Percentiles rank a stretch among this genome's conserved stretches.
Conservation (phyloP, 2,113 vertebrate species). For the Xiphophorus hellerii region DNA sequence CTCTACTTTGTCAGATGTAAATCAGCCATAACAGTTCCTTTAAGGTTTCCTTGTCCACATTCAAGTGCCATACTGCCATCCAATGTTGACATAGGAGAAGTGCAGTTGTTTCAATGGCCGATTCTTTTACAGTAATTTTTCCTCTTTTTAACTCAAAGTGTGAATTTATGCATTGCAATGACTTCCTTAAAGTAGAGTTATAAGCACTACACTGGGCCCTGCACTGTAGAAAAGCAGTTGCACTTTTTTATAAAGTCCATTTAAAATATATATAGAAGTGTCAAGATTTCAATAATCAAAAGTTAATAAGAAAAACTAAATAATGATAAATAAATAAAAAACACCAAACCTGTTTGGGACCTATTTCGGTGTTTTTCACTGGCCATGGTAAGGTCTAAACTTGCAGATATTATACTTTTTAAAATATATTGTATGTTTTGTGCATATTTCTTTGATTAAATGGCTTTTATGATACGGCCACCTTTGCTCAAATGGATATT, state of each 20-base stretch:
- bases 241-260: not conserved
- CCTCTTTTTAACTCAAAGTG: not conserved
- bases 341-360: not conserved
- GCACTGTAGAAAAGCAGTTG: not conserved
- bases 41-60: not conserved
- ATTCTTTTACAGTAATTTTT: too few relatives aligned
- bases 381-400: not conserved
- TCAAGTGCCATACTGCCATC: slow-evolving; percentile 48
- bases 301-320: too few relatives aligned
- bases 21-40: slow-evolving; percentile 2
- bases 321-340: not conserved
- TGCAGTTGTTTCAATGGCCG: slow-evolving; percentile 16
- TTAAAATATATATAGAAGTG: too few relatives aligned
- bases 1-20: not conserved
- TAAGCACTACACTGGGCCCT: too few relatives aligned
- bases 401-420: not conserved
- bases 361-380: not conserved
- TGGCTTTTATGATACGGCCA: not conserved
- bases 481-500: too few relatives aligned
- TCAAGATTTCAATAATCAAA: too few relatives aligned
- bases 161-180: not conserved
- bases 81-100: slow-evolving; percentile 40
- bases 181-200: not conserved
- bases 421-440: not conserved
- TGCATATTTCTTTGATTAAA: not conserved